Evolutionary conservation across 2,888 invertebrate genomes (phyloP).

Genomic region (Timema podura): DNA sequence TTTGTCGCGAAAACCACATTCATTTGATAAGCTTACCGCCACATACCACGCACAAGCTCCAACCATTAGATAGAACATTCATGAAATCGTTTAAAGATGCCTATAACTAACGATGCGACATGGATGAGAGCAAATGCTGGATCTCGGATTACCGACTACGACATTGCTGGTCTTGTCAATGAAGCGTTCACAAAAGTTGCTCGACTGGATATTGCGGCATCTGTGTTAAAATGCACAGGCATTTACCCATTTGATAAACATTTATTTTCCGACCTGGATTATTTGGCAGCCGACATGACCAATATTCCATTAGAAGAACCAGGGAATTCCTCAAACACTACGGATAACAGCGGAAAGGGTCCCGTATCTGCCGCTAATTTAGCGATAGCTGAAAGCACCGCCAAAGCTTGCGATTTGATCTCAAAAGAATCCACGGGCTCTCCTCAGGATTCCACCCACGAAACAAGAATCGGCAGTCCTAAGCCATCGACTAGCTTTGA

Average conservation of each 20-base stretch:
- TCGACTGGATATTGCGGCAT: constrained; percentile 7
- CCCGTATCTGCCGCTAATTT: not conserved
- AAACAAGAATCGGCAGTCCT: not conserved
- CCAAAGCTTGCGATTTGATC: not conserved
- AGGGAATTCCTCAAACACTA: not conserved
- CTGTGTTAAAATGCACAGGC: not conserved
- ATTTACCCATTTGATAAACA: constrained; percentile 1
- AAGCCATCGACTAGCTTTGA: no score
- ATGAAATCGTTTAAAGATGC: constrained; percentile 5
- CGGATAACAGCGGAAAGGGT: not conserved
- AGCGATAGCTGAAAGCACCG: not conserved
- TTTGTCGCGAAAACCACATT: not conserved
- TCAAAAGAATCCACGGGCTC: not conserved
- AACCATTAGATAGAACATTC: constrained; percentile 4
- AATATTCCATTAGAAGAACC: not conserved
- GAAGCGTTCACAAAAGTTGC: not conserved
- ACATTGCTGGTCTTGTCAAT: constrained; percentile 7
- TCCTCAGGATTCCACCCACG: not conserved
- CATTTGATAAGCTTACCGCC: not conserved
- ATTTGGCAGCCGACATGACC: constrained; percentile 2
- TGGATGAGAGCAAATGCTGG: constrained; percentile 5
- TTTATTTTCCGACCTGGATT: constrained; percentile 7
- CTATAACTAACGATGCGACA: not conserved
- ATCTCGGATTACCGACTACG: not conserved
- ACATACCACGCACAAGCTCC: not conserved